Base-by-base conservation (phyloP, 2,888 invertebrate genomes). In the Sphecodes monilicornis region DNA sequence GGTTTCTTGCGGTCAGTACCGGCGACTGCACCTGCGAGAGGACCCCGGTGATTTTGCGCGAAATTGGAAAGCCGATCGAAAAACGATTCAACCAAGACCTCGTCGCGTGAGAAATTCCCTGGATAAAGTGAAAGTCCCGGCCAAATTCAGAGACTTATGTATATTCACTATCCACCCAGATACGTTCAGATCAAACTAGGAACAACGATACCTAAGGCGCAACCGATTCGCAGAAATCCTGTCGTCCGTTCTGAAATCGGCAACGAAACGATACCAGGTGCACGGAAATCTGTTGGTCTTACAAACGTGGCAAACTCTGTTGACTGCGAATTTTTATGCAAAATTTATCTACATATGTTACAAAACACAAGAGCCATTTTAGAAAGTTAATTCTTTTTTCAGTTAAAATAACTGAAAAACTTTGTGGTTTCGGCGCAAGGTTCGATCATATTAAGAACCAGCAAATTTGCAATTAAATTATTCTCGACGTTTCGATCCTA, bases 31-130 rank as follows among this genome's bases (percentile, higher is more conserved):
- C 82, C 85, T 82, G 82, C 66, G 73, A 81, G 81, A 77, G 72
- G 50, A 50, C 50, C 43, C 18, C 32, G 76, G 86, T 77, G 57
- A 82, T 82, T 86, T 86, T 86, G 77, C 82, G 75, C 86, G 77
- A 85, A 82, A 82, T 79, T 86, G 86, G 86, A 82, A 82, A 82
- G 77, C 78, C 46, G 64, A 64, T 39, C 69, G 72, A 79, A 75
- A 79, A 85, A 85, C 86, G 84, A 75, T 75, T 16, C 29, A 60
- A 29, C 46, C 64, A n/a, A 39, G 39, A 22, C 54, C 74, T 29
- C 64, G 64, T 39, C 57, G 64, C 82, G 76, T 85, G 81, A 81
- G 85, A 81, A 86, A 74, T 73, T 13, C 74, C 36, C 36, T 29
- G 26, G 71, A n/a, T 54, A 46, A 13, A 57, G 85, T 72, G 82